phyloP scores from a whole-genome alignment of 2,888 invertebrate species.

The Polylopha cassiicola region DNA sequence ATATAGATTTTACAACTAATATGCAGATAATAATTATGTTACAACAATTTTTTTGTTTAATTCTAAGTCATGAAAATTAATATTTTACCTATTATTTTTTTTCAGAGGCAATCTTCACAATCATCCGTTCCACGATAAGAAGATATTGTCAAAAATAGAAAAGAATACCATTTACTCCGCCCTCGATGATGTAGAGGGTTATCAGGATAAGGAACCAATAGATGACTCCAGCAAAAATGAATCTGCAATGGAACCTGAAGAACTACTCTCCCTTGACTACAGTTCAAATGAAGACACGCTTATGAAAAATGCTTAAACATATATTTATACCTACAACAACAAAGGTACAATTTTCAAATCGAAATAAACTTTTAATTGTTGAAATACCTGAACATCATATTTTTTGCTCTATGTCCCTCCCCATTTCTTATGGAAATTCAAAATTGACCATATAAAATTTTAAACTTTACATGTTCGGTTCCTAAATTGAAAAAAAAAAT shows the following conservation, averaged over 20 bases:
- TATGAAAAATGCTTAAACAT: conserved; percentile 8
- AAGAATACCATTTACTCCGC: conserved; percentile 63
- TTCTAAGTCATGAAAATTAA: neutral
- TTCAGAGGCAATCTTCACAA: conserved; percentile 64
- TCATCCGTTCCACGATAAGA: conserved; percentile 69
- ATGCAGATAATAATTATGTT: too few species aligned
- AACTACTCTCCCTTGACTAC: conserved; percentile 11
- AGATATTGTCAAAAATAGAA: conserved; percentile 63
- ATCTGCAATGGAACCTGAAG: conserved; percentile 26
- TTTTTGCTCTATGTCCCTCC: too few species aligned
- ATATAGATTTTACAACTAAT: too few species aligned
- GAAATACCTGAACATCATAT: too few species aligned
- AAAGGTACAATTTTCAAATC: too few species aligned
- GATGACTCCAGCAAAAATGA: conserved; percentile 23
- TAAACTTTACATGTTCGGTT: too few species aligned
- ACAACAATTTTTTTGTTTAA: too few species aligned
- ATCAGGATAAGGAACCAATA: conserved; percentile 33
- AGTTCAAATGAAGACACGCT: conserved; percentile 8
- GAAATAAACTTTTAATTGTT: too few species aligned
- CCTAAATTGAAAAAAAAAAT: too few species aligned
- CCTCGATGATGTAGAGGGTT: conserved; percentile 45
- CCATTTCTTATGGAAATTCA: too few species aligned
- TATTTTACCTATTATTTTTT: conserved; percentile 10
- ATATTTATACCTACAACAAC: too few species aligned
- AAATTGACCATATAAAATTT: too few species aligned